phyloP scores from a whole-genome alignment of 2,888 invertebrate genomes.

The Dorcus hopei region DNA sequence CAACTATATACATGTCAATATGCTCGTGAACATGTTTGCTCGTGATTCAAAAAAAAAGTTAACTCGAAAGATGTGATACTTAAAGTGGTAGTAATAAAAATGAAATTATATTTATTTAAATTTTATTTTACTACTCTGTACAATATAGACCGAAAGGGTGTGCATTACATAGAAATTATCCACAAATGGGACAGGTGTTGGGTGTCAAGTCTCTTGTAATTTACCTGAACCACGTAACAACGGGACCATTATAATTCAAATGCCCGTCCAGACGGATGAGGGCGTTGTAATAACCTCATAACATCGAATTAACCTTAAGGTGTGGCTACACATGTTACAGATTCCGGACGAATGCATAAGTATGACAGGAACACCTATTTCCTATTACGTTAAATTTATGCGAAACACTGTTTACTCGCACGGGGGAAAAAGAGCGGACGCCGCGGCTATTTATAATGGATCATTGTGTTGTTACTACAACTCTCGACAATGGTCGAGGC shows the following conservation, averaged over 20 bases:
- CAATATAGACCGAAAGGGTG: too few relatives aligned
- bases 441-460: neutral
- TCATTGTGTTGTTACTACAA: neutral
- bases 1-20: too few relatives aligned
- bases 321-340: conserved; percentile 22
- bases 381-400: neutral
- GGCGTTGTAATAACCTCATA: conserved; percentile 5
- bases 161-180: too few relatives aligned
- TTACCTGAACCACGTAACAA: neutral
- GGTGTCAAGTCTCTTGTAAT: neutral
- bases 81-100: too few relatives aligned
- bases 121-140: too few relatives aligned
- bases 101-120: too few relatives aligned
- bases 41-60: too few relatives aligned
- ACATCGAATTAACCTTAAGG: conserved; percentile 12
- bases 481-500: neutral
- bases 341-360: conserved; percentile 1
- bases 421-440: neutral
- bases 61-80: too few relatives aligned
- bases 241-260: neutral
- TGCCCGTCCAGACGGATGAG: conserved; percentile 4
- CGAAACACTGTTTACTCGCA: neutral
- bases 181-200: neutral
- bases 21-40: too few relatives aligned
- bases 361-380: neutral